Base-by-base conservation (phyloP, 1,140 invertebrate genomes). In the Rhagoletis zephyria region DNA sequence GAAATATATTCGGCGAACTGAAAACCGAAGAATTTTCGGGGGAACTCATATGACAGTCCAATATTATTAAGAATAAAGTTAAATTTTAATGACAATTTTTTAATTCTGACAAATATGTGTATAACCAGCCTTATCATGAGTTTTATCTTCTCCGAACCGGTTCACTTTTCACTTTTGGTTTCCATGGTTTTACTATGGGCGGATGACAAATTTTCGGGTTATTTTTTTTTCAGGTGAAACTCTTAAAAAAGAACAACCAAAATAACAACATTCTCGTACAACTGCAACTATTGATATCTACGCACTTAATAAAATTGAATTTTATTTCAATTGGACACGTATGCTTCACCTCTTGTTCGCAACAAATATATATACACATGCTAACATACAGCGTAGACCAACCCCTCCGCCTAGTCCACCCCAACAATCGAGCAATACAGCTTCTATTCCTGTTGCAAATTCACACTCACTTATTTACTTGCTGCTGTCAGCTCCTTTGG, bases 301-400 rank as follows among this genome's bases (percentile, higher is more conserved):
- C 65, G 90, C 91, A 92, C 91, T 92, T 92, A 92, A 92, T 92
- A 90, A 91, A 92, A 92, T 92, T 91, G 91, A 92, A 92, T 92
- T 92, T 90, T 87, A 90, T 91, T 91, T 90, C 89, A 88, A 88
- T 88, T 87, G 87, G 67, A 89, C 87, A 87, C 87, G 85, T 88
- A 74, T 88, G 87, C 67, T 85, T 85, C 87, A 89, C 61, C 63
- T 87, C 63, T 48, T 40, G 60, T 30, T 30, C 67, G 48, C 77
- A 85, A 91, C 89, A 89, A 85, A 61, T 48, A 81, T n/a, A n/a
- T 56, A 81, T 48, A 81, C 51, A 5, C 0, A 10, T 45, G 10
- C 67, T n/a, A 48, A 16, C 0, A 30, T 30, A 30, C 0, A 30
- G 30, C 30, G 16, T 45, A 12, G 19, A 81, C 74, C 74, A 30